Base-by-base conservation (phyloP, 2,113 vertebrate species). In the Peromyscus leucopus region DNA sequence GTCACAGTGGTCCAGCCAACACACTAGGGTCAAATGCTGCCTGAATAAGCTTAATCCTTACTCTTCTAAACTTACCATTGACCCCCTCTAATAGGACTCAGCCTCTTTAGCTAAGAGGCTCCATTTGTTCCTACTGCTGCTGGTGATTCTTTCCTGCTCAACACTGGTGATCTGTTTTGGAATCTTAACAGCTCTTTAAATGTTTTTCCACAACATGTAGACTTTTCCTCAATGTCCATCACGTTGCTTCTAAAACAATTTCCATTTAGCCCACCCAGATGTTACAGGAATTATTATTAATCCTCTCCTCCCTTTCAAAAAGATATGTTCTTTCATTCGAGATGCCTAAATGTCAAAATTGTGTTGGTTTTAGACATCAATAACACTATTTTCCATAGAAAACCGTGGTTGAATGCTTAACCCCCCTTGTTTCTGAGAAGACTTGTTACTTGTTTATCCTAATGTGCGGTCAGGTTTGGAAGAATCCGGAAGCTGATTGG, bases 331-430 rank as follows among this genome's bases (percentile, higher is more conserved):
- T 91, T 95, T 88, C 61, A 87, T 51, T 94, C 78, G 28, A 4
- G 57, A 39, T 42, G 76, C n/a, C 61, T 91, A 95, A 94, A 89
- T 79, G 33, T 65, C 72, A 96, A 26, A 79, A 19, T 65, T 96
- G 76, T 86, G 24, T 39, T 75, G 24, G 7, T 15, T 93, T 89
- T 75, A 86, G 67, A 74, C 7, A 91, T 51, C 80, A 89, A 46
- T 61, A 74, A 67, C 71, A 22, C 39, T 75, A 48, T 85, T 96
- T 90, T 93, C 33, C 28, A 83, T 57, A 86, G 75, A 88, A 96
- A 36, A 57, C 39, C 39, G n/a, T 7, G 24, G 61, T 76, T 88
- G 51, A 11, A 15, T 51, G 55, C 36, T 69, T 75, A 63, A 82
- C 19, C 17, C 26, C 89, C 19, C 28, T 10, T 75, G 55, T 78